These are phyloP conservation scores for Ophion slaviceki DNA, from an alignment of 2,888 invertebrate species.

Conservation along the genomic window DNA sequence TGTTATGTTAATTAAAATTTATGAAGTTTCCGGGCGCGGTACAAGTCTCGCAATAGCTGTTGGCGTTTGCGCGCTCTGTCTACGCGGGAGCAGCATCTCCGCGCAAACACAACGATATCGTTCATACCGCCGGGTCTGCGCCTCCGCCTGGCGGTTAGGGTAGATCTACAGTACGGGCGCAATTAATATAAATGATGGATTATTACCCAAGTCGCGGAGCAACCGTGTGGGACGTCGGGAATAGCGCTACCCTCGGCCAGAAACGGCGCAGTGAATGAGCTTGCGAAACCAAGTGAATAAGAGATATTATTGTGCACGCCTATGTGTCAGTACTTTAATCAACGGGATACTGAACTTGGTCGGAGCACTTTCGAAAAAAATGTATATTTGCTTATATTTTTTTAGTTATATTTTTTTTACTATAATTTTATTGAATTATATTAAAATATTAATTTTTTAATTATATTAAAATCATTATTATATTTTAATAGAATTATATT, in stretches of 20 bases:
- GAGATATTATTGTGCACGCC: constrained; percentile 52
- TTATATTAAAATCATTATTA: too few relatives aligned
- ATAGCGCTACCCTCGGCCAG: constrained; percentile 65
- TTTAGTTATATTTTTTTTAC: too few relatives aligned
- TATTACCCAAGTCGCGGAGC: constrained; percentile 71
- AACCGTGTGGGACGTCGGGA: constrained; percentile 66
- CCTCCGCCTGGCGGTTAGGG: constrained; percentile 56
- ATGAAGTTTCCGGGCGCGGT: constrained; percentile 77
- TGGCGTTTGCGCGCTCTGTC: constrained; percentile 52
- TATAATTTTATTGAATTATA: too few relatives aligned
- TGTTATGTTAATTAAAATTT: constrained; percentile 81
- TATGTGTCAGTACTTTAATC: constrained; percentile 27
- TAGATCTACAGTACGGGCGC: constrained; percentile 74
- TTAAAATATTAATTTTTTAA: too few relatives aligned
- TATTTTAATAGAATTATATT: too few relatives aligned
- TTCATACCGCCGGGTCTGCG: constrained; percentile 74
- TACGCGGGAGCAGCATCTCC: constrained; percentile 64
- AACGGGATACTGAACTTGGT: constrained; percentile 50
- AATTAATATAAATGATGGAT: constrained; percentile 83
- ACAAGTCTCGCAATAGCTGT: constrained; percentile 62
- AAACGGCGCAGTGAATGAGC: constrained; percentile 65
- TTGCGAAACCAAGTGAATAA: constrained; percentile 58
- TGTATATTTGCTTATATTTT: too few relatives aligned
- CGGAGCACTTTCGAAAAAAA: constrained; percentile 32
- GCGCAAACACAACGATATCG: constrained; percentile 78